Conservation (phyloP, 2,797 vertebrate genomes). For the Staurois parvus region DNA sequence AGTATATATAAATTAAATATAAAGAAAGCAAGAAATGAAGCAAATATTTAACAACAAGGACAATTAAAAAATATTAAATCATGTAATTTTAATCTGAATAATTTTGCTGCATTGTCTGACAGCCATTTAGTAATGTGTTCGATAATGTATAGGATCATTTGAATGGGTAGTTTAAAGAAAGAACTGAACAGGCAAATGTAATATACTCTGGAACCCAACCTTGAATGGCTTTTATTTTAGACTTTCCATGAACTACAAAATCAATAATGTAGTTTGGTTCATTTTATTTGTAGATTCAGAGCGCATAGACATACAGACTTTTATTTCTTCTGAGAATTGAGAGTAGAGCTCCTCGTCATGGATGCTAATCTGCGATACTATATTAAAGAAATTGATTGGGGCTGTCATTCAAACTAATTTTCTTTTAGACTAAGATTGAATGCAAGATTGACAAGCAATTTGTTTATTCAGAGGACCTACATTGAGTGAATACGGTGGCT, state of each 20-base stretch:
- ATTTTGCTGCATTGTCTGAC: neutral
- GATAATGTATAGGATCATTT: slow-evolving; percentile 22
- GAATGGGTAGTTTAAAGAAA: slow-evolving; percentile 8
- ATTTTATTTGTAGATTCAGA: slow-evolving; percentile 58
- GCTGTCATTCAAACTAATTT: slow-evolving; percentile 58
- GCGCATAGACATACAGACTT: slow-evolving; percentile 51
- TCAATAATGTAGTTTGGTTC: slow-evolving; percentile 58
- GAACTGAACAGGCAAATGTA: slow-evolving; percentile 21
- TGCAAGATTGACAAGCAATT: slow-evolving; percentile 60
- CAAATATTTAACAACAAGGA: no score
- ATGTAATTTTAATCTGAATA: neutral
- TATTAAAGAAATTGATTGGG: slow-evolving; percentile 63
- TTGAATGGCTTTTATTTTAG: slow-evolving; percentile 57
- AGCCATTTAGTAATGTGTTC: neutral
- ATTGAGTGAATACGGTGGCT: slow-evolving; percentile 37
- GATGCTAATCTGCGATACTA: slow-evolving; percentile 62
- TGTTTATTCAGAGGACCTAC: slow-evolving; percentile 54
- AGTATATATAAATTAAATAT: no score
- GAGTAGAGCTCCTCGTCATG: slow-evolving; percentile 53
- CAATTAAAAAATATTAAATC: neutral
- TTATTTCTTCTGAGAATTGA: slow-evolving; percentile 60
- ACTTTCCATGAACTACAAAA: slow-evolving; percentile 58
- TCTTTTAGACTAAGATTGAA: slow-evolving; percentile 58
- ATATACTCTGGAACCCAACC: slow-evolving; percentile 47
- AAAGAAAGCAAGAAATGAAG: no score